phyloP scores from a whole-genome alignment of 2,888 invertebrate species.

The Liodrosophila aerea region DNA sequence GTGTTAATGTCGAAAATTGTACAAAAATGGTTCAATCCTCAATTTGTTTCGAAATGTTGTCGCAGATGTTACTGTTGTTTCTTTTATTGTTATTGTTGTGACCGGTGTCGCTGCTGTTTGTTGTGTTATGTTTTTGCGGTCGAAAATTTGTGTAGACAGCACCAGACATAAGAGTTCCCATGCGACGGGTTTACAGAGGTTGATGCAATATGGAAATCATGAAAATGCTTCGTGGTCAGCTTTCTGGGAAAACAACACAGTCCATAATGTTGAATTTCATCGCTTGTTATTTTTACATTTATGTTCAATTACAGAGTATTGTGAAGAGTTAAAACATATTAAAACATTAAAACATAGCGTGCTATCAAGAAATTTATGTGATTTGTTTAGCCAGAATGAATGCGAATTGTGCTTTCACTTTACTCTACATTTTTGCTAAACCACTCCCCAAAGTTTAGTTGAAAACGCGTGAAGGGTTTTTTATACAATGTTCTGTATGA shows the following conservation, averaged over 20 bases:
- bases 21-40: constrained; percentile 25
- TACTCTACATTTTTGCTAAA: too few relatives aligned
- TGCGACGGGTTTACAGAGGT: constrained; percentile 42
- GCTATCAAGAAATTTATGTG: too few relatives aligned
- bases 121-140: constrained; percentile 51
- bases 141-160: constrained; percentile 55
- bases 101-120: constrained; percentile 17
- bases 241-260: neutral
- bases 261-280: too few relatives aligned
- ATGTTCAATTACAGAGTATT: too few relatives aligned
- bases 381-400: too few relatives aligned
- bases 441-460: too few relatives aligned
- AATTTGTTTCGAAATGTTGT: constrained; percentile 49
- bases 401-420: too few relatives aligned
- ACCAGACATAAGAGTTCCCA: constrained; percentile 15
- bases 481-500: too few relatives aligned
- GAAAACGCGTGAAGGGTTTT: too few relatives aligned
- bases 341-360: too few relatives aligned
- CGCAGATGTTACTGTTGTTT: constrained; percentile 39
- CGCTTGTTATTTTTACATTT: too few relatives aligned
- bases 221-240: constrained; percentile 29
- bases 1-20: constrained; percentile 14
- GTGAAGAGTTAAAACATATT: too few relatives aligned
- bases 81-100: constrained; percentile 21
- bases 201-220: constrained; percentile 39